Evolutionary conservation across 2,113 vertebrate species (phyloP).

Genomic region (Labeo catla): DNA sequence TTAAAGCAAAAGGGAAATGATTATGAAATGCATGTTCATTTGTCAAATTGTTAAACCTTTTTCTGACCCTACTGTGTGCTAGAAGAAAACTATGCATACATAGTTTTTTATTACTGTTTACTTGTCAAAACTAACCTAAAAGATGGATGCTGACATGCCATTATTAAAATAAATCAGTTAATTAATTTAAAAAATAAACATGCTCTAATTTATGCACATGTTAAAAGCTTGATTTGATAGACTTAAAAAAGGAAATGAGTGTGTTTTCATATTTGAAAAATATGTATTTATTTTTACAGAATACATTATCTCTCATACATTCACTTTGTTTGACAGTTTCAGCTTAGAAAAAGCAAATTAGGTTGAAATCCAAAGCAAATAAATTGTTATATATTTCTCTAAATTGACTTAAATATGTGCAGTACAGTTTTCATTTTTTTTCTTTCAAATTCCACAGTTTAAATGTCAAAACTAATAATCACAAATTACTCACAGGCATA

Average conservation of each 20-base stretch:
- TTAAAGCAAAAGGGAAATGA: not conserved
- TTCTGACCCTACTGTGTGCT: not conserved
- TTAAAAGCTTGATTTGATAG: not conserved
- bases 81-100: not conserved
- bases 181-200: not conserved
- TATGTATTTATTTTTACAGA: not conserved
- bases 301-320: not conserved
- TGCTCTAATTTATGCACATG: not conserved
- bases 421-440: not conserved
- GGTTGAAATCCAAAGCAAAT: not conserved
- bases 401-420: no score
- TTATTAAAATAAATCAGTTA: not conserved
- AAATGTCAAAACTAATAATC: slow-evolving; percentile 9
- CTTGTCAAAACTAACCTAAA: not conserved
- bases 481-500: not conserved
- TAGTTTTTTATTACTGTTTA: not conserved
- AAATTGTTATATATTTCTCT: not conserved
- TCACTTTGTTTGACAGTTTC: not conserved
- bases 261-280: not conserved
- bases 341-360: not conserved
- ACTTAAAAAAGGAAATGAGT: no score
- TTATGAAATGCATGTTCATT: not conserved
- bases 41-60: not conserved
- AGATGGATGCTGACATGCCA: not conserved
- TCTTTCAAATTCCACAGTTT: not conserved